Evolutionary conservation across 1,140 invertebrate genomes (phyloP), one percentile per base, ranked within the genome.

Genomic region (Hesperophylax magnus): DNA sequence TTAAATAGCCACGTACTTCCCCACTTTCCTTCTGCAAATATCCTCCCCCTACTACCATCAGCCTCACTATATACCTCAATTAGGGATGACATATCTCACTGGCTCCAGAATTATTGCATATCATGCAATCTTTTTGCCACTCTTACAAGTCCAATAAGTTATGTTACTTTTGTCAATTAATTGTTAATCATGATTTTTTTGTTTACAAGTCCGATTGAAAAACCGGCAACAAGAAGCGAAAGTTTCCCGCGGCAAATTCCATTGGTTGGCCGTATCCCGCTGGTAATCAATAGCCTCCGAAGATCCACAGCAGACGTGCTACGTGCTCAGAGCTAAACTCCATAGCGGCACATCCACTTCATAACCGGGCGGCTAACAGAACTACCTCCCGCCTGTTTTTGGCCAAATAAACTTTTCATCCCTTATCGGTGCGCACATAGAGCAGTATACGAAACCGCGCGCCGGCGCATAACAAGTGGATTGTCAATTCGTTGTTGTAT

Each of bases 201-300:
- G 58, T 61, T 61, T 24, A 3, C n/a, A 71, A 76, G 22, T 58
- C 54, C 53, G 24, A 4, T 31, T 34, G 58, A 61, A 76, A n/a
- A 56, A 31, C 58, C 17, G 24, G n/a, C 24, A 56, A 53, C 17
- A 76, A 77, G 14, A 20, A 20, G 71, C 18, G 53, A 24, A 77
- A 79, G 60, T 67, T 77, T 34, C 4, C 47, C 63, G 67, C 52
- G 69, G 80, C 39, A 53, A 54, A 79, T 67, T 79, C 65, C 78
- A 58, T 39, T 61, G 69, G 52, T 20, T 79, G 27, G 58, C 17
- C 56, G 53, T 75, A 75, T 75, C 53, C 22, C 53, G 18, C 24
- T 75, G 22, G 53, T 75, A 75, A 75, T 75, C 71, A 75, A 75
- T 75, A 75, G 71, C 71, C 54, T 24, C 14, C 9, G 52, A 52